Evolutionary conservation across 2,888 invertebrate genomes (phyloP), one percentile per base, ranked within the genome.

Genomic region (Hemaris fuciformis): DNA sequence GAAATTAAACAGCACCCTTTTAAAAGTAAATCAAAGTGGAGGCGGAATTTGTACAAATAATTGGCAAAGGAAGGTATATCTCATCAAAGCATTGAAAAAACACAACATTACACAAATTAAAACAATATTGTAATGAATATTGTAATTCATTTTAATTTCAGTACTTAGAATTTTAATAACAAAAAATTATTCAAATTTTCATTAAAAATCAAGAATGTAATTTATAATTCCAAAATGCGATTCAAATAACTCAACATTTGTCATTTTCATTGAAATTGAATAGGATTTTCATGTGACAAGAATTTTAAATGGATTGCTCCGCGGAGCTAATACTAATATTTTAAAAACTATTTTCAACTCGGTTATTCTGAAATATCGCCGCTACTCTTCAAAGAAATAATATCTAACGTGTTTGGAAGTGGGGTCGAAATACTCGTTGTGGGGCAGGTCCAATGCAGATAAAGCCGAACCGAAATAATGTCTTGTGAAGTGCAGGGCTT

Each of bases 401-500:
- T 93, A 92, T 58, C 90, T 77, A 13, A 93, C 91, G 48, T 85
- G 88, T 72, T 83, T 88, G 1, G 79, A 74, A 20, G 82, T 64
- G 0, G 88, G 79, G 63, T 93, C 91, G 64, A 93, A 93, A 71
- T 89, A 93, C 64, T 92, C 92, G 60, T 89, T 87, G 62, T 89
- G 87, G 0, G 93, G 93, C 27, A 94, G 71, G 66, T 91, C 90
- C 41, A 92, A 74, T 0, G 93, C 88, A 1, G 91, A 89, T 0
- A 93, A 77, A n/a, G 88, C 88, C 5, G 88, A 78, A 60, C 85
- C 79, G 75, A 94, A 94, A 74, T 94, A 94, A 64, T 93, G 91
- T 42, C 88, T 84, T 1, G 94, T 94, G 76, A 94, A 94, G 60
- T 93, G 88, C 4, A 94, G 64, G 0, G 94, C 90, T 60, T 94